These are phyloP conservation scores for Poecilia picta DNA, from an alignment of 2,797 vertebrate species.

Conservation along the genomic window DNA sequence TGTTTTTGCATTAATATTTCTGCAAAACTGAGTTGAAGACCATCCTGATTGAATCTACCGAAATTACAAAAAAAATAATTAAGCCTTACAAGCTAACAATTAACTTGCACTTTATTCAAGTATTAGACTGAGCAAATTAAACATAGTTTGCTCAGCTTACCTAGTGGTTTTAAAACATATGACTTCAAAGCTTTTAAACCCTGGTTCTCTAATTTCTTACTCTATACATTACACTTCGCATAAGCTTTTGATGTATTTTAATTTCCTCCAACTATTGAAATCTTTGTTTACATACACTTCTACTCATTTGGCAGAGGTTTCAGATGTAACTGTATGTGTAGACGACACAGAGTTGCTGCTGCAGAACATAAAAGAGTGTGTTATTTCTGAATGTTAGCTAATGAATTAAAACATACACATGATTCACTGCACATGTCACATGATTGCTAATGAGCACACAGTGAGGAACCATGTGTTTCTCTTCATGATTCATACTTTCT, in stretches of 20 bases:
- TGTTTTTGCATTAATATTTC: not conserved
- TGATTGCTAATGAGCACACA: not conserved
- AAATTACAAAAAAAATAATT: not conserved
- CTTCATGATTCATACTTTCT: too few species aligned
- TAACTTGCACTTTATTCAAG: not conserved
- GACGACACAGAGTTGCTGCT: not conserved
- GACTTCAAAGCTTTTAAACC: not conserved
- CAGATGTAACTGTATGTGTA: not conserved
- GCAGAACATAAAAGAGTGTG: not conserved
- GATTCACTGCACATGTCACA: not conserved
- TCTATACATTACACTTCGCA: not conserved
- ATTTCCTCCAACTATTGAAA: not conserved
- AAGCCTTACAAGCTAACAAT: not conserved
- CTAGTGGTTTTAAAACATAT: not conserved
- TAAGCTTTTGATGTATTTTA: not conserved
- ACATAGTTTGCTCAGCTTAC: not conserved
- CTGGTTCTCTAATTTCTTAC: not conserved
- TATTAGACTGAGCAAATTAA: not conserved
- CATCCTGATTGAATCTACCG: not conserved
- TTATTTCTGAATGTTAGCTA: not conserved
- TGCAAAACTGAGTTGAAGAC: not conserved
- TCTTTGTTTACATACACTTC: not conserved
- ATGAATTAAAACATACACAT: not conserved
- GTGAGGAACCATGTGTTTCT: too few species aligned
- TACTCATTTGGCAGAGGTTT: not conserved